Percentiles rank a stretch among this genome's conserved stretches.
phyloP scores from a whole-genome alignment of 2,113 vertebrate species.

The Oryzias melastigma region DNA sequence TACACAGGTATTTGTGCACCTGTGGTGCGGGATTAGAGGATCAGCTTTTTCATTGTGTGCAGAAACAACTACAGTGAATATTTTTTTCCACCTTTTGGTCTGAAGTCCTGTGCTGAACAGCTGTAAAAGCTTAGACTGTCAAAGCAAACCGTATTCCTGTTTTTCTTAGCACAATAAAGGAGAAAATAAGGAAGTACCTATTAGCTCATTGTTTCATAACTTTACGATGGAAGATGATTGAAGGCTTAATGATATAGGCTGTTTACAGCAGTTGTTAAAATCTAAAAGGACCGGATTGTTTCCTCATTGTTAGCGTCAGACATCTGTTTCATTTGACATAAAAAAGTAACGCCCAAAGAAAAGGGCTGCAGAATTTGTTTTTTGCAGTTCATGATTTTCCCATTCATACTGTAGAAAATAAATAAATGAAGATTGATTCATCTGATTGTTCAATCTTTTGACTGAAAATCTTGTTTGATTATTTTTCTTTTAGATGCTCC shows the following conservation, averaged over 20 bases:
- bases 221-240: neutral
- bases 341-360: too few relatives aligned
- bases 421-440: too few relatives aligned
- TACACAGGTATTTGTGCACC: slow-evolving; percentile 75
- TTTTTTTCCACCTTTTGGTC: slow-evolving; percentile 47
- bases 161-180: neutral
- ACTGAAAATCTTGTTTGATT: too few relatives aligned
- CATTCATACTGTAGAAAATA: too few relatives aligned
- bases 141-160: slow-evolving; percentile 14
- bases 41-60: slow-evolving; percentile 52
- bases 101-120: slow-evolving; percentile 48
- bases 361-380: too few relatives aligned
- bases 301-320: too few relatives aligned
- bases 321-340: too few relatives aligned
- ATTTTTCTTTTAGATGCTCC: too few relatives aligned
- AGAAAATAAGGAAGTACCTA: slow-evolving; percentile 6
- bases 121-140: slow-evolving; percentile 27
- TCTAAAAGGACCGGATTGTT: too few relatives aligned
- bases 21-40: slow-evolving; percentile 69
- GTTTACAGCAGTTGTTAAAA: too few relatives aligned
- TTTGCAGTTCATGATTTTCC: too few relatives aligned
- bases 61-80: slow-evolving; percentile 46
- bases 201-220: neutral
- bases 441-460: too few relatives aligned
- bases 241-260: slow-evolving; percentile 4